Percentiles rank a stretch among this genome's conserved stretches.
phyloP scores from a whole-genome alignment of 2,797 vertebrate genomes.

The Thamnophis elegans region DNA sequence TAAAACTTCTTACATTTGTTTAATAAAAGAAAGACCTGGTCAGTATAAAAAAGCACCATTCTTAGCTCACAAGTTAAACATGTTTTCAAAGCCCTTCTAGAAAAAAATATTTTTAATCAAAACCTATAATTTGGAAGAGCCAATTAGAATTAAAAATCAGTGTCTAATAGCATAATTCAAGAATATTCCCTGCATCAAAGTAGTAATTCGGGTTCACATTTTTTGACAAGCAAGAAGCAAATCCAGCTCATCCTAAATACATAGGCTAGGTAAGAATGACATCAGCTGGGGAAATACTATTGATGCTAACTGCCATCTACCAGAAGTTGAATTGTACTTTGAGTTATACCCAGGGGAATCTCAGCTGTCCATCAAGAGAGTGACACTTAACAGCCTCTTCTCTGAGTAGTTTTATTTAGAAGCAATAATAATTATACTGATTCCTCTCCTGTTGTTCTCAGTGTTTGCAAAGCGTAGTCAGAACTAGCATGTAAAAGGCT shows the following conservation, averaged over 20 bases:
- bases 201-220: constrained; percentile 23
- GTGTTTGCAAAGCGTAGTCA: background rate
- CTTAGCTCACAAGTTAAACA: background rate
- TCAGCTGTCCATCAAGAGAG: background rate
- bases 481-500: background rate
- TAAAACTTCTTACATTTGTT: constrained; percentile 17
- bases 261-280: background rate
- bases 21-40: constrained; percentile 3
- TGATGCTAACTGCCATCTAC: background rate
- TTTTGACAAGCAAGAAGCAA: background rate
- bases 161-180: constrained; percentile 3
- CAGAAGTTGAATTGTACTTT: background rate
- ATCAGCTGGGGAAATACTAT: background rate
- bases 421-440: background rate
- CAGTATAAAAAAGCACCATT: background rate
- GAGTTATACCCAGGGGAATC: background rate
- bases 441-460: background rate
- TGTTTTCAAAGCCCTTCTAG: background rate
- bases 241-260: background rate
- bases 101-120: background rate
- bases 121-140: constrained; percentile 1
- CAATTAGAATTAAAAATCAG: background rate
- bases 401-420: background rate
- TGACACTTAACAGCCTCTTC: background rate
- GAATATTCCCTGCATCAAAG: background rate